phyloP scores from a whole-genome alignment of 1,140 invertebrate species.

The Conus betulinus region DNA sequence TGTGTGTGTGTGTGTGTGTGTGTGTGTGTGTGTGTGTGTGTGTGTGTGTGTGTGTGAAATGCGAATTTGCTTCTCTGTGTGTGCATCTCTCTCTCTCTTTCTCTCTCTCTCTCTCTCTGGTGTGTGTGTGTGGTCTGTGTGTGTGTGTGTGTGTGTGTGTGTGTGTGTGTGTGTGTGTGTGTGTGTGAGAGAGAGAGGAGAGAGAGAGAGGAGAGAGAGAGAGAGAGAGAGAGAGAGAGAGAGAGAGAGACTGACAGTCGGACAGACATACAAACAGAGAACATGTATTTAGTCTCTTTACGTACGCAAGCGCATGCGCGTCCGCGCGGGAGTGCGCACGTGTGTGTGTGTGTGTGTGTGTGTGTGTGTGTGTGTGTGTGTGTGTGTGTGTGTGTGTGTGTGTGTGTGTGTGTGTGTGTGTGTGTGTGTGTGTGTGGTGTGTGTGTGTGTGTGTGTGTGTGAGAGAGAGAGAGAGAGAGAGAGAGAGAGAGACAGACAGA shows the following conservation, averaged over 20 bases:
- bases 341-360: neutral
- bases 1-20: neutral
- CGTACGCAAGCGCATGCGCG: no score
- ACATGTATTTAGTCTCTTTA: no score
- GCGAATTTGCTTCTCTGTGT: neutral
- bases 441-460: no score
- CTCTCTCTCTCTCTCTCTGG: neutral
- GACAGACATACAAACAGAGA: neutral
- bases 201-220: neutral
- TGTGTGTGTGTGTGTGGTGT: no score
- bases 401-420: neutral
- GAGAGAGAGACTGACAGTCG: neutral
- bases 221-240: conserved; percentile 6
- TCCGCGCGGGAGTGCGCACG: no score
- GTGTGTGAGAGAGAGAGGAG: neutral
- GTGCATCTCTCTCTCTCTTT: neutral
- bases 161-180: neutral
- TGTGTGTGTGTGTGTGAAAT: neutral
- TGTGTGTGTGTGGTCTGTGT: neutral
- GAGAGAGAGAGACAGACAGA: neutral
- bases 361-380: neutral
- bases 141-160: neutral
- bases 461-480: neutral
- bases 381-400: neutral
- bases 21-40: neutral